These are phyloP conservation scores for Arctopsyche grandis DNA, from an alignment of 1,140 invertebrate species.

Conservation along the genomic window DNA sequence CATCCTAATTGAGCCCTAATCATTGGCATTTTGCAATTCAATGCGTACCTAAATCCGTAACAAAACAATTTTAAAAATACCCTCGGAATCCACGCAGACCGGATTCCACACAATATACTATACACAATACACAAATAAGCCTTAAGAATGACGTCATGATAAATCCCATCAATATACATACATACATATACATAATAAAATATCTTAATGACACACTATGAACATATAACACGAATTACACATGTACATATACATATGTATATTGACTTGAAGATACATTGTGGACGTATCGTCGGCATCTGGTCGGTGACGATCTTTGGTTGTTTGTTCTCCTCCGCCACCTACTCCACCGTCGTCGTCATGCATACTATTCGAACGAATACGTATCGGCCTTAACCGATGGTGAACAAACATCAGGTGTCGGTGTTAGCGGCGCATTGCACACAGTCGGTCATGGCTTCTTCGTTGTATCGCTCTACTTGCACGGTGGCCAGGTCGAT, in stretches of 20 bases:
- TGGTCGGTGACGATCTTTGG: background rate
- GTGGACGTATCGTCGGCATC: background rate
- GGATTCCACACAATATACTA: background rate
- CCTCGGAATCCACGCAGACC: background rate
- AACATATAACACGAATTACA: slow-evolving; percentile 17
- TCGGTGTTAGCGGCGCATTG: slow-evolving; percentile 51
- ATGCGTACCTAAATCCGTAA: background rate
- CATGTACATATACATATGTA: background rate
- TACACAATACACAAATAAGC: background rate
- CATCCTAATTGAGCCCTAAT: no score
- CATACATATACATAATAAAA: background rate
- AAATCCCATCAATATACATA: background rate
- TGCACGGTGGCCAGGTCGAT: slow-evolving; percentile 53
- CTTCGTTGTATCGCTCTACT: slow-evolving; percentile 53
- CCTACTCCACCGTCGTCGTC: background rate
- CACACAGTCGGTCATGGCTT: slow-evolving; percentile 49
- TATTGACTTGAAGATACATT: slow-evolving; percentile 14
- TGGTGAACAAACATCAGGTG: slow-evolving; percentile 54
- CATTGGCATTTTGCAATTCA: no score
- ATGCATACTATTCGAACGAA: background rate
- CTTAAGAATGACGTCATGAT: background rate
- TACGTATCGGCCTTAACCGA: slow-evolving; percentile 50
- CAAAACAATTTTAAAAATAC: background rate
- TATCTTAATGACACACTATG: background rate
- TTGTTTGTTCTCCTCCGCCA: background rate